These are phyloP conservation scores for Pseudococcus viburni DNA, from an alignment of 2,888 invertebrate genomes.

Conservation along the genomic window DNA sequence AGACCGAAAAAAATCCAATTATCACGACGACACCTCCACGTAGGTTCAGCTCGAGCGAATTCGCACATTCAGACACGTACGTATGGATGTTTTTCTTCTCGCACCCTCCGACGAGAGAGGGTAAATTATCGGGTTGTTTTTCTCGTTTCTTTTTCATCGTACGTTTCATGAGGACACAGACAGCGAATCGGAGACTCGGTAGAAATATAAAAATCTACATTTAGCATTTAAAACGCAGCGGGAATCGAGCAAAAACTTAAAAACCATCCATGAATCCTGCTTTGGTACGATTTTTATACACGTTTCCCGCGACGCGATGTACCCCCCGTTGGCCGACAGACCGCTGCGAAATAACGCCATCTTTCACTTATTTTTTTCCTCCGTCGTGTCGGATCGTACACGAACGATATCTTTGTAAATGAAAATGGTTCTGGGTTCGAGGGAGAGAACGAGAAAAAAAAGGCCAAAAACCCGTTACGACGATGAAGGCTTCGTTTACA, in stretches of 20 bases:
- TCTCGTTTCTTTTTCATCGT: background rate
- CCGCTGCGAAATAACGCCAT: slow-evolving; percentile 48
- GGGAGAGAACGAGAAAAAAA: background rate
- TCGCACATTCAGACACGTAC: background rate
- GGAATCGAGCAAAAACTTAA: slow-evolving; percentile 3
- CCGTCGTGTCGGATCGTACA: background rate
- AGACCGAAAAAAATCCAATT: background rate
- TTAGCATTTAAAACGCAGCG: slow-evolving; percentile 28
- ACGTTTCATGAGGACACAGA: background rate
- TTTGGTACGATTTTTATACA: slow-evolving; percentile 36
- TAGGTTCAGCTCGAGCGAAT: background rate
- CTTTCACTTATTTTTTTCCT: slow-evolving; percentile 15
- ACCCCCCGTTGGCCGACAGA: background rate
- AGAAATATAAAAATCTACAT: slow-evolving; percentile 33
- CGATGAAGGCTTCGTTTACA: background rate
- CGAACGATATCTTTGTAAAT: slow-evolving; percentile 25
- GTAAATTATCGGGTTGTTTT: slow-evolving; percentile 16
- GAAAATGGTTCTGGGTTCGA: background rate
- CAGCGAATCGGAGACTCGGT: background rate
- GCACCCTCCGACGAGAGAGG: background rate
- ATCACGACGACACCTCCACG: background rate
- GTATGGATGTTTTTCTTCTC: background rate
- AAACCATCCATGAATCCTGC: background rate
- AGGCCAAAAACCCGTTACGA: background rate
- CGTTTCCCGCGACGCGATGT: slow-evolving; percentile 7